Evolutionary conservation across 2,888 invertebrate genomes (phyloP), one percentile per base, ranked within the genome.

Genomic region (Schizaphis graminum): DNA sequence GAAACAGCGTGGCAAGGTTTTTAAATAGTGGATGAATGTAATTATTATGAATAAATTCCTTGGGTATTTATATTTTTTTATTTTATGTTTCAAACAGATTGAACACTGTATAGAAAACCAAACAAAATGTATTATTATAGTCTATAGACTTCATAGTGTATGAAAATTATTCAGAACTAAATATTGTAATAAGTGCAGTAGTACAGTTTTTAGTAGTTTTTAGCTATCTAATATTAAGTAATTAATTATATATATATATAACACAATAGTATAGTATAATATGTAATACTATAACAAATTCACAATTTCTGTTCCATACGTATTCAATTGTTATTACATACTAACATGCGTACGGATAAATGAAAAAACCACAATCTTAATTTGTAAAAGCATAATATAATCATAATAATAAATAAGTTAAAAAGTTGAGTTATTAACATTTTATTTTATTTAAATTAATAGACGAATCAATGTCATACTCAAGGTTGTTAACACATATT

Each of bases 401-500:
- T 56, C 21, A 0, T 21, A 21, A 11, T 77, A 24, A 85, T 77
- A 61, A 21, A 16, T n/a, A 41, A 86, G 16, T 47, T 61, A 13
- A 26, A 47, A 35, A 91, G 49, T 87, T 61, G 7, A 87, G 61
- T 47, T 26, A 92, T 92, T 61, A 8, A 49, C 26, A 28, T 86
- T 86, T 44, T 49, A 28, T 88, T 91, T 91, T 56, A 26, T 47
- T 47, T 85, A 35, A 24, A 57, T 44, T n/a, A 85, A 47, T 49
- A 8, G 92, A 88, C 87, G 28, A 35, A 53, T 92, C 67, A 92
- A 92, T 92, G 67, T 67, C 44, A 53, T 92, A 88, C 53, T 88
- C 88, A 92, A 88, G 92, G 88, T 53, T 35, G 26, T 26, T 5
- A 21, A 21, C 26, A 49, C 26, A 53, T 10, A 53, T 10, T 67